Conservation (phyloP, 1,140 invertebrate species). For the Aphaenogaster ashmeadi region DNA sequence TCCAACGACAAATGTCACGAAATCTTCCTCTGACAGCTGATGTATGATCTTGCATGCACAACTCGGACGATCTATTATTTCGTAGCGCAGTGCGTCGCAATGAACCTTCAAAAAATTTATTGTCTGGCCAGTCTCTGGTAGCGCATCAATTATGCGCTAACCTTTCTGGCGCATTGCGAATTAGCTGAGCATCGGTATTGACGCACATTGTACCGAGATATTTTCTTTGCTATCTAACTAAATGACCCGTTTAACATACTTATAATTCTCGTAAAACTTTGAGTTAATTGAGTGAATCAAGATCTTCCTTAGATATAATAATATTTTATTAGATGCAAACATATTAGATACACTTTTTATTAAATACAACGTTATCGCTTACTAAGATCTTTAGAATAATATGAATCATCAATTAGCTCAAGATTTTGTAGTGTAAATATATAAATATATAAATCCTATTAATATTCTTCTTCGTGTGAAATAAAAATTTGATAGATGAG, state of each 20-base stretch:
- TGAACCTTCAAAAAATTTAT: slow-evolving; percentile 24
- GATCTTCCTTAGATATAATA: background rate
- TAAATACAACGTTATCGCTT: background rate
- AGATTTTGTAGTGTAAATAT: background rate
- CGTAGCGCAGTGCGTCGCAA: background rate
- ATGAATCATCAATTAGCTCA: background rate
- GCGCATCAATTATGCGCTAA: slow-evolving; percentile 22
- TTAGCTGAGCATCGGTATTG: background rate
- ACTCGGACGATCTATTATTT: slow-evolving; percentile 32
- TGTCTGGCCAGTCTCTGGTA: slow-evolving; percentile 11
- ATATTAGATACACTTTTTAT: slow-evolving; percentile 7
- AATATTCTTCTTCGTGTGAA: background rate
- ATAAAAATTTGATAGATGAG: background rate
- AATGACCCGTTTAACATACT: background rate
- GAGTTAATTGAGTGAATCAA: background rate
- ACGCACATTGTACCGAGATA: background rate
- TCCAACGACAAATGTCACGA: slow-evolving; percentile 56
- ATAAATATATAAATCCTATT: background rate
- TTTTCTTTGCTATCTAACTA: background rate
- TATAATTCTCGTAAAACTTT: slow-evolving; percentile 9
- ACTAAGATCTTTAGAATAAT: background rate
- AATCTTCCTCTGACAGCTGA: slow-evolving; percentile 6
- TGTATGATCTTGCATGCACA: slow-evolving; percentile 28
- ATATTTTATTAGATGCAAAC: background rate
- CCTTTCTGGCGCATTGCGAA: slow-evolving; percentile 14